A percentile compares a stretch with the other conserved stretches of the same genome.
Evolutionary conservation across 1,140 invertebrate species (phyloP).

Genomic region (Hesperophylax magnus): DNA sequence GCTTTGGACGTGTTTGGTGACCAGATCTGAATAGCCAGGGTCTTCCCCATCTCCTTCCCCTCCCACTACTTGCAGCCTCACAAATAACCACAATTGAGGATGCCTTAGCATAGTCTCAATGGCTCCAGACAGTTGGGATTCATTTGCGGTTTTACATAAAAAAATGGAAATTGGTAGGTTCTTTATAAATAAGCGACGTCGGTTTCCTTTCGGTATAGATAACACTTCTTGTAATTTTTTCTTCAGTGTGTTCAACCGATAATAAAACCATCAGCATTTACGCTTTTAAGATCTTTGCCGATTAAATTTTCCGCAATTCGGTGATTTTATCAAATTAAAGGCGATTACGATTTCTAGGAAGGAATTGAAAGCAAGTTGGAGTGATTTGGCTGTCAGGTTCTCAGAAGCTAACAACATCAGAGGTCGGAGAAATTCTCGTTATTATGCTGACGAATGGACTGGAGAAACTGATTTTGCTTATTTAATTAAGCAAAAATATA

Average conservation of each 20-base stretch:
- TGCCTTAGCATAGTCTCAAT: too few relatives aligned
- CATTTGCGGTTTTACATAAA: too few relatives aligned
- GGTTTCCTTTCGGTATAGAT: neutral
- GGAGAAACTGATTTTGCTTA: too few relatives aligned
- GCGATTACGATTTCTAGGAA: neutral
- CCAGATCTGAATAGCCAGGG: too few relatives aligned
- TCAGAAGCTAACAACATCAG: neutral
- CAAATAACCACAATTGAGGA: too few relatives aligned
- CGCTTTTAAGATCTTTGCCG: neutral
- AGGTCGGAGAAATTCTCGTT: too few relatives aligned
- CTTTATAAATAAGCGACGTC: neutral
- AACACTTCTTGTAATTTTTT: neutral
- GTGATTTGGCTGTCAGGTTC: slow-evolving; percentile 1
- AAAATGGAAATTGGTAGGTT: neutral
- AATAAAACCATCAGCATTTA: neutral
- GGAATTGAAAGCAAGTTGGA: neutral
- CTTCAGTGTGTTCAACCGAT: neutral
- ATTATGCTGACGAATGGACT: too few relatives aligned
- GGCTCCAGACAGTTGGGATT: too few relatives aligned
- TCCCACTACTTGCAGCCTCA: too few relatives aligned
- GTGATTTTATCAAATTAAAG: slow-evolving; percentile 13
- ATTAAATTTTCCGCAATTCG: neutral
- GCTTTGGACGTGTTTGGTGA: too few relatives aligned
- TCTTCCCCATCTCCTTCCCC: too few relatives aligned
- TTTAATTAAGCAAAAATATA: too few relatives aligned